A percentile compares a stretch with the other conserved stretches of the same genome.
Conservation (phyloP, 2,113 vertebrate species). For the Camelus bactrianus region DNA sequence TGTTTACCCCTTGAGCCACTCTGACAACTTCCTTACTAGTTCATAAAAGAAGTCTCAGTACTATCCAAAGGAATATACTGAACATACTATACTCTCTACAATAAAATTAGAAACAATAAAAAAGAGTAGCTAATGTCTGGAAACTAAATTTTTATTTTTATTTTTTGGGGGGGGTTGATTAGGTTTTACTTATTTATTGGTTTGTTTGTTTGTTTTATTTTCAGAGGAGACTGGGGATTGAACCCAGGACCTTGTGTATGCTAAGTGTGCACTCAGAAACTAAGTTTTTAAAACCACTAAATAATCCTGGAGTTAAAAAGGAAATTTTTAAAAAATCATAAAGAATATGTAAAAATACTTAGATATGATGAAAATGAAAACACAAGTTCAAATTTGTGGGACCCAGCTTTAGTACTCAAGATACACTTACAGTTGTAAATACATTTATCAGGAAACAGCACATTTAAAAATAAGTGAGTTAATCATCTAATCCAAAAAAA, state of each 20-base stretch:
- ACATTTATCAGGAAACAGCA: neutral
- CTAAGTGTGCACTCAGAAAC: too few relatives aligned
- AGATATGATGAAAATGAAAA: neutral
- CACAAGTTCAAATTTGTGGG: neutral
- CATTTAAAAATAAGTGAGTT: neutral
- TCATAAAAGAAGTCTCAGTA: constrained; percentile 27
- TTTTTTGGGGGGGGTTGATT: too few relatives aligned
- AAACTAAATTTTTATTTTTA: neutral
- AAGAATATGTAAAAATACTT: neutral
- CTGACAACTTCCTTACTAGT: neutral
- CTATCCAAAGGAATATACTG: neutral
- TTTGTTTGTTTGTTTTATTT: too few relatives aligned
- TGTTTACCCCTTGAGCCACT: neutral
- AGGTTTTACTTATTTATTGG: too few relatives aligned
- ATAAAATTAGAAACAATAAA: constrained; percentile 14
- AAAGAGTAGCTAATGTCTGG: neutral
- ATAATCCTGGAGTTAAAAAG: neutral
- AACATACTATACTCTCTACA: neutral
- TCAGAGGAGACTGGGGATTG: too few relatives aligned
- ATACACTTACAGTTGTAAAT: neutral
- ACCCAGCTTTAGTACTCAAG: neutral
- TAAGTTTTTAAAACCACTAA: neutral
- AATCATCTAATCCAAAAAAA: neutral
- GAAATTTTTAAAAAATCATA: neutral
- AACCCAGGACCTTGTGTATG: too few relatives aligned